Evolutionary conservation across 64 coral and sea anemone genomes (phyloP).

Genomic region (Acropora tenuis): DNA sequence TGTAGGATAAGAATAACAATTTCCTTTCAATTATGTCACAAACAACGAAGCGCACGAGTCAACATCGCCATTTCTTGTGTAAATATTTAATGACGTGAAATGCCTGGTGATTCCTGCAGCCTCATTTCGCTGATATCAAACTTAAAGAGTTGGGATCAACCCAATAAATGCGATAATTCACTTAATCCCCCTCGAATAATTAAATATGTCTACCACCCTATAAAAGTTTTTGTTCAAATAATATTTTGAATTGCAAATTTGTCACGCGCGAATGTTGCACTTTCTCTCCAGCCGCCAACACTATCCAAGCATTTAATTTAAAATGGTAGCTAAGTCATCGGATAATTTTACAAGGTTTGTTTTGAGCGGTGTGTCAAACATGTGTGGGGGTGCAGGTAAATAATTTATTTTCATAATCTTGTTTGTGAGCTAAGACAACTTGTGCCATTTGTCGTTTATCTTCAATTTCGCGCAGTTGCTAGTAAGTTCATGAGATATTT

Average conservation of each 20-base stretch:
- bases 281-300: neutral
- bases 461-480: too few relatives aligned
- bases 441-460: too few relatives aligned
- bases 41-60: too few relatives aligned
- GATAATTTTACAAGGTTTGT: constrained; percentile 60
- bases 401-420: neutral
- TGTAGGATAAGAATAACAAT: constrained; percentile 48
- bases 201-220: neutral
- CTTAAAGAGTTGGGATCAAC: neutral
- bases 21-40: neutral
- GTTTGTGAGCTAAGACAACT: neutral
- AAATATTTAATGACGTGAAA: neutral
- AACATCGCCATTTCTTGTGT: neutral
- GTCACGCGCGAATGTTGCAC: too few relatives aligned
- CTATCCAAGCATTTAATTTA: neutral
- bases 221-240: neutral
- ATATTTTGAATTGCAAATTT: neutral
- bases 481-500: too few relatives aligned
- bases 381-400: constrained; percentile 56
- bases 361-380: constrained; percentile 56
- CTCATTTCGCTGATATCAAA: neutral
- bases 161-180: neutral
- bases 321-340: constrained; percentile 29
- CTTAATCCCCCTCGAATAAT: neutral
- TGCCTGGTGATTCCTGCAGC: neutral